phyloP scores from a whole-genome alignment of 37 sponge, comb jelly and placozoan genomes.

The Geodia barretti region DNA sequence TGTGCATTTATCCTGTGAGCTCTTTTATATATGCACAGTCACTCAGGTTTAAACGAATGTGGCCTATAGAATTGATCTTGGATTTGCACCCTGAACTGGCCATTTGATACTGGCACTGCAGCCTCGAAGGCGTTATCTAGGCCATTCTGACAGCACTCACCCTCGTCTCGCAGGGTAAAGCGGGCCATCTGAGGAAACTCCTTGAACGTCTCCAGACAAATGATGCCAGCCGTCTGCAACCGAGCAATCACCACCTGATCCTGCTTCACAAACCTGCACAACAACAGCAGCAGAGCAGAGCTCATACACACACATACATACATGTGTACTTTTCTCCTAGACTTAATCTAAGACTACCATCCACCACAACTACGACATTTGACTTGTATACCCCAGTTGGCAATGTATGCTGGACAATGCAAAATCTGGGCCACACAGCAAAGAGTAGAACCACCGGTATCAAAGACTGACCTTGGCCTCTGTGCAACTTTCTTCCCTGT shows the following conservation, averaged over 20 bases:
- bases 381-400: neutral
- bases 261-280: slow-evolving; percentile 90
- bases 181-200: slow-evolving; percentile 98
- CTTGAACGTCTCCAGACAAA: slow-evolving; percentile 95
- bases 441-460: no score
- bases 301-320: neutral
- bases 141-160: slow-evolving; percentile 49
- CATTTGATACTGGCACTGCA: neutral
- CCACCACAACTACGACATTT: neutral
- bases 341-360: slow-evolving; percentile 21
- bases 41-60: no score
- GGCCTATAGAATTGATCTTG: no score
- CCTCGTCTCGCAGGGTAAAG: slow-evolving; percentile 98
- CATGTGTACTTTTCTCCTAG: neutral
- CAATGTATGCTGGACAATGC: no score
- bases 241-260: slow-evolving; percentile 84
- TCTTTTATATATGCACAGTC: no score
- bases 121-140: neutral
- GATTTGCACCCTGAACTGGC: neutral
- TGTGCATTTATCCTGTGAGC: no score
- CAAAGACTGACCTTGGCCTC: slow-evolving; percentile 86
- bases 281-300: neutral
- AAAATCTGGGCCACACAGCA: no score
- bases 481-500: slow-evolving; percentile 80
- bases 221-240: slow-evolving; percentile 83